A percentile compares a stretch with the other conserved stretches of the same genome.
Conservation (phyloP, 2,113 vertebrate genomes). For the Myrmecophaga tridactyla region DNA sequence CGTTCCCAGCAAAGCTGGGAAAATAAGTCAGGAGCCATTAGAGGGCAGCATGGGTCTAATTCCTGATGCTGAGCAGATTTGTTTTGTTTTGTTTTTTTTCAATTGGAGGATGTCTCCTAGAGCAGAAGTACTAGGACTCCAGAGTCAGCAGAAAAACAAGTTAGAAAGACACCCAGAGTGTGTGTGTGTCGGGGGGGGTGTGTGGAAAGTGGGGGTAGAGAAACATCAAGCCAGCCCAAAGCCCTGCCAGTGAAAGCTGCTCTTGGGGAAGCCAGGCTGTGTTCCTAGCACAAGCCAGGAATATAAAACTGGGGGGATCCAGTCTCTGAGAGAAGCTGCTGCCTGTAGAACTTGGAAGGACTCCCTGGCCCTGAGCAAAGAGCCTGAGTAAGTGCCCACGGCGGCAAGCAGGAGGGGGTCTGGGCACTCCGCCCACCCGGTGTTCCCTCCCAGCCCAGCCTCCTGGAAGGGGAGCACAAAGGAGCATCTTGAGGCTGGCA, state of each 20-base stretch:
- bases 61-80: neutral
- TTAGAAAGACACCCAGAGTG: neutral
- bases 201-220: neutral
- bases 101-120: neutral
- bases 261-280: constrained; percentile 6
- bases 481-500: constrained; percentile 30
- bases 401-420: neutral
- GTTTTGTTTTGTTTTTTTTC: too few species aligned
- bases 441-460: neutral
- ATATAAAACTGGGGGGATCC: constrained; percentile 50
- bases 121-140: neutral
- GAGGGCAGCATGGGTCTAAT: constrained; percentile 81
- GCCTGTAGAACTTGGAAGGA: neutral
- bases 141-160: constrained; percentile 46
- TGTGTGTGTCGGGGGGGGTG: too few species aligned
- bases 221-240: neutral
- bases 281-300: constrained; percentile 17
- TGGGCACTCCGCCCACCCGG: accelerated
- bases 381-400: neutral
- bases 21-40: constrained; percentile 63
- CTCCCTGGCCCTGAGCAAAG: neutral
- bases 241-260: constrained; percentile 32
- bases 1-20: neutral
- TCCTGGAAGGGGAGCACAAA: constrained; percentile 37
- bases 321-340: constrained; percentile 55